A percentile compares a stretch with the other conserved stretches of the same genome.
Conservation (phyloP, 1,140 invertebrate species). For the Drosophila miranda region DNA sequence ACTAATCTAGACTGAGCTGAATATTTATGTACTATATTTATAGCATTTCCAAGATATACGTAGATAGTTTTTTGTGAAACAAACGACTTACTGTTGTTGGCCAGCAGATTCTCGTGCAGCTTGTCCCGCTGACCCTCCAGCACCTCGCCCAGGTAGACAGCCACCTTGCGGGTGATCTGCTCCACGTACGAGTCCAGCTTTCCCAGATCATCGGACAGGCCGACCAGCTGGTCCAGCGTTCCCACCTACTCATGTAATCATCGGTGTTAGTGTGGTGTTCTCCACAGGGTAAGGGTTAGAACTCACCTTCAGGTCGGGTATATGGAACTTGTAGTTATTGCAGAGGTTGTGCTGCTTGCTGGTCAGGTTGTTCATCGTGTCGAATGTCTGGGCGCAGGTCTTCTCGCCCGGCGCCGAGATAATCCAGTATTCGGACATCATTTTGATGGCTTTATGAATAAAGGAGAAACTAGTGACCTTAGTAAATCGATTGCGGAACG, state of each 20-base stretch:
- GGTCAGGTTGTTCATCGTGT: conserved; percentile 95
- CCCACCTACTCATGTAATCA: conserved; percentile 89
- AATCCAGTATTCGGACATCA: conserved; percentile 97
- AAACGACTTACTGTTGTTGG: conserved; percentile 93
- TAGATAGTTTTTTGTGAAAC: background rate
- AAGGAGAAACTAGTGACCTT: conserved; percentile 19
- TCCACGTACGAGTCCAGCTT: conserved; percentile 98
- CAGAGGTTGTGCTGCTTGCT: conserved; percentile 94
- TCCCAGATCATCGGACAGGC: conserved; percentile 98
- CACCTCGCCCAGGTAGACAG: conserved; percentile 97
- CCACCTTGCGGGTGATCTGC: conserved; percentile 93
- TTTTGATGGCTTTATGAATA: conserved; percentile 66
- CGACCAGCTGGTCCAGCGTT: conserved; percentile 98
- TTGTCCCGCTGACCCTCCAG: conserved; percentile 98
- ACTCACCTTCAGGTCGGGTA: conserved; percentile 97
- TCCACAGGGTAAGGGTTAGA: too few relatives aligned
- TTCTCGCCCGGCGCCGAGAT: conserved; percentile 99
- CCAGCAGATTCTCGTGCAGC: conserved; percentile 96
- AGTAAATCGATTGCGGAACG: conserved; percentile 30
- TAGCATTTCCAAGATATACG: too few relatives aligned
- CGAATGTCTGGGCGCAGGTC: conserved; percentile 98
- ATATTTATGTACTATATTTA: background rate
- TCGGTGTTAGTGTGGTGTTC: too few relatives aligned
- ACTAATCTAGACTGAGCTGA: conserved; percentile 48
- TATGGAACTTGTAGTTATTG: conserved; percentile 97